Evolutionary conservation across 2,113 vertebrate genomes (phyloP), one percentile per base, ranked within the genome.

Genomic region (Platycercus adscitus): DNA sequence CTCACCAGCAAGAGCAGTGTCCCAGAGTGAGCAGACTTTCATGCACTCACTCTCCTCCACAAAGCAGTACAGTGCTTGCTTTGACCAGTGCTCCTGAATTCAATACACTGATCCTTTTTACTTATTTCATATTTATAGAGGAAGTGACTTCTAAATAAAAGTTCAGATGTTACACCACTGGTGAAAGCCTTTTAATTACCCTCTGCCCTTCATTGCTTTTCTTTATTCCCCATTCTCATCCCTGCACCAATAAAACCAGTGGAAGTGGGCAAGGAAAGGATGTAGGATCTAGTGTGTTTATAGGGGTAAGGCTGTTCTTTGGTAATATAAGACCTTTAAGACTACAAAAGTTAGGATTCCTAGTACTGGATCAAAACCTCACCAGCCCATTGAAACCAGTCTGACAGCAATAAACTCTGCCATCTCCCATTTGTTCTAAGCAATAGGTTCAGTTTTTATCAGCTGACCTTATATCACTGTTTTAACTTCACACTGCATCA

Each of bases 21-120:
- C 26, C 13, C 16, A n/a, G 26, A 6, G 10, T 8, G 28, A 28
- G 21, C n/a, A 70, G 55, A 50, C 10, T 64, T 86, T 29, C 28
- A 52, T 19, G 6, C 31, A n/a, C 2, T 2, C 5, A 3, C 9
- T 50, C 14, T 58, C 19, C 8, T 87, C 77, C 41, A 7, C 2
- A 3, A 35, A 52, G 19, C 10, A 26, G 5, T 14, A 46, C 6
- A 28, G 47, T 0, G 0, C 33, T 46, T 75, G 84, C 41, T 88
- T 81, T 76, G 15, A 52, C 8, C 11, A 26, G 13, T 5, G 4
- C 10, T 15, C 13, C 25, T 39, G 29, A 3, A 83, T 56, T 76
- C 56, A 68, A 20, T 7, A 6, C 15, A 26, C 16, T 5, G 2
- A 58, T 47, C 6, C 3, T 37, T 63, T 81, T 50, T 35, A 60